Conservation (phyloP, 2,888 invertebrate genomes). For the Aromia moschata region DNA sequence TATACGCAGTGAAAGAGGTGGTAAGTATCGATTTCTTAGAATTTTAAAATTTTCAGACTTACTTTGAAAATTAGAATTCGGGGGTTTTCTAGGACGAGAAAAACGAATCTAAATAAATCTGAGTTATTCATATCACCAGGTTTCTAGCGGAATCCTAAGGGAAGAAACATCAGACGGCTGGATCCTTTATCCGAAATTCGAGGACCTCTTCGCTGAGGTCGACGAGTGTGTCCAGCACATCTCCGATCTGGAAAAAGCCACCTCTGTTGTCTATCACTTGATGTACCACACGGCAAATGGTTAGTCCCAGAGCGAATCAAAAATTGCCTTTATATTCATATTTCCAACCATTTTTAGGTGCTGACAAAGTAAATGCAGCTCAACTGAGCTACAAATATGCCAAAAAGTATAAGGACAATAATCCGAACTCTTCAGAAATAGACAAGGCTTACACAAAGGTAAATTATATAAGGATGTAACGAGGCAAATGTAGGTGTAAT, state of each 20-base stretch:
- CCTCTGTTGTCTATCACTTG: conserved; percentile 56
- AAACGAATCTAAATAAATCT: too few species aligned
- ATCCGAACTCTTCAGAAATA: conserved; percentile 39
- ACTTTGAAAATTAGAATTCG: too few species aligned
- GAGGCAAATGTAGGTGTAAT: neutral
- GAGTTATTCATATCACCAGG: too few species aligned
- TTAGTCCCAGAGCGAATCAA: conserved; percentile 35
- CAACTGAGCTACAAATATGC: conserved; percentile 64
- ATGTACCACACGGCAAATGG: conserved; percentile 55
- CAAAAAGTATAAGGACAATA: conserved; percentile 53
- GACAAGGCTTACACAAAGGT: conserved; percentile 50
- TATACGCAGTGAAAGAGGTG: conserved; percentile 63
- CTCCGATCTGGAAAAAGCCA: conserved; percentile 56
- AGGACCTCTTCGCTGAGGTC: conserved; percentile 57
- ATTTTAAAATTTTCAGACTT: too few species aligned
- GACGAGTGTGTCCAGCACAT: conserved; percentile 59
- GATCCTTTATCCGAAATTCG: conserved; percentile 55
- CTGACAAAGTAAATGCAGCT: conserved; percentile 65
- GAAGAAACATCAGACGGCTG: conserved; percentile 43
- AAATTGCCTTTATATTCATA: too few species aligned
- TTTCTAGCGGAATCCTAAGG: conserved; percentile 41
- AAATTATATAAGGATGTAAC: conserved; percentile 15
- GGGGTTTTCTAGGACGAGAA: too few species aligned
- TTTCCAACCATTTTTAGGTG: conserved; percentile 52
- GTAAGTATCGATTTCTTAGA: conserved; percentile 48